Evolutionary conservation across 2,888 invertebrate species (phyloP), one percentile per base, ranked within the genome.

Genomic region (Aspidiotus destructor): DNA sequence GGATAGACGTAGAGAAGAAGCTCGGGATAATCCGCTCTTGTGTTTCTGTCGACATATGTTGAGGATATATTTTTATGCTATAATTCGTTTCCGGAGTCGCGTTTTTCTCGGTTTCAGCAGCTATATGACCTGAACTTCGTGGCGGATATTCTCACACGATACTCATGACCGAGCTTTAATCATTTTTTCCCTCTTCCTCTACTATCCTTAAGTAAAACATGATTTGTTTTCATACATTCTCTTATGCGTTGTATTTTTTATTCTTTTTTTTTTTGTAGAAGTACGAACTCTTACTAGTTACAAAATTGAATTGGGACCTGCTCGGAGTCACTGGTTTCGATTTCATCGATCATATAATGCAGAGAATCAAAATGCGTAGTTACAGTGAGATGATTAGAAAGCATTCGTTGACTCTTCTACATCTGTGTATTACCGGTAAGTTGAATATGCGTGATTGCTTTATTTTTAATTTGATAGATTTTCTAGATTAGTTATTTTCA

Each of bases 371-470:
- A 16, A 85, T 85, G 83, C 82, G 83, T 70, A 80, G 81, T 69
- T 78, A 81, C 64, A 83, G 83, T 73, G 79, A 82, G 61, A 79
- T 85, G 60, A 81, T 89, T 54, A 81, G 88, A 73, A 80, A 85
- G 71, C 89, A 89, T 76, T 85, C 89, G 61, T 84, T 87, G 74
- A 88, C 88, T 7, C 83, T 89, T 74, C 85, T 87, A 72, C 85
- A 87, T 55, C 82, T 89, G 72, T 89, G 88, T 77, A 87, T 86
- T 75, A 88, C 88, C 76, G 89, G 89, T 89, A 80, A 80, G 82
- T 78, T 69, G 28, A 28, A 28, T 28, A 1, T 28, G 28, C 5
- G 28, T 28, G 28, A 69, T 70, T 61, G 70, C 73, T 73, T 73
- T 71, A 73, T 73, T 75, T 41, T 28, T 28, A 40, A 10, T 10